Evolutionary conservation across 1,140 invertebrate genomes (phyloP), one percentile per base, ranked within the genome.

Genomic region (Zaprionus gabonicus): DNA sequence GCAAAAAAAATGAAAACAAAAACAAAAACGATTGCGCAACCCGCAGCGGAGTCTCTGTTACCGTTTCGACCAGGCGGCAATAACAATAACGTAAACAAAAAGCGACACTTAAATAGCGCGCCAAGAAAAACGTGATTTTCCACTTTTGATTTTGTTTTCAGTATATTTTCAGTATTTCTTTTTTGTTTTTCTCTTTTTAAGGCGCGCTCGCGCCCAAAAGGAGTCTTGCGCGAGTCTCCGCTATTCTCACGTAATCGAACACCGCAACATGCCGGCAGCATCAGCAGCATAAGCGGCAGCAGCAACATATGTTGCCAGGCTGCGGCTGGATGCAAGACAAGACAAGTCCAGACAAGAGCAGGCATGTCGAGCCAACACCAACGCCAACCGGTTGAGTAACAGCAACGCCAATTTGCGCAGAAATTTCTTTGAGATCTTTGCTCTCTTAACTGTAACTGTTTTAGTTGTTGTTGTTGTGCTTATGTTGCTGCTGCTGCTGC

Each of bases 61-160:
- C 82, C 82, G 56, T 85, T 85, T 78, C 75, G 70, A 66, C 66
- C 57, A 71, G 78, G 78, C 82, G 71, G 63, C 67, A 65, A 58
- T 67, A 67, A 57, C 71, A 66, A 58, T 60, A 82, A 76, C 70
- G 57, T 65, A 67, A 82, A 72, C 58, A 75, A 62, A 80, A 75
- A 84, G 76, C 76, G 62, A 41, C 76, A 81, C 80, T 77, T 78
- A 84, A 84, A 84, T 84, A 75, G 79, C 82, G 82, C 82, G 82
- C 82, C 71, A 82, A 85, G 82, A 80, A 85, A 85, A 85, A 85
- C 82, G 82, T 85, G 82, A 85, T 85, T 85, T 85, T 85, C 82
- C 82, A 86, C 82, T 85, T 85, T 85, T 81, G 82, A 81, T 85
- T 78, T 78, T 77, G 17, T 59, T 38, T 53, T 51, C 46, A 51